Base-by-base conservation (phyloP, 2,888 invertebrate genomes). In the Pherbina coryleti region DNA sequence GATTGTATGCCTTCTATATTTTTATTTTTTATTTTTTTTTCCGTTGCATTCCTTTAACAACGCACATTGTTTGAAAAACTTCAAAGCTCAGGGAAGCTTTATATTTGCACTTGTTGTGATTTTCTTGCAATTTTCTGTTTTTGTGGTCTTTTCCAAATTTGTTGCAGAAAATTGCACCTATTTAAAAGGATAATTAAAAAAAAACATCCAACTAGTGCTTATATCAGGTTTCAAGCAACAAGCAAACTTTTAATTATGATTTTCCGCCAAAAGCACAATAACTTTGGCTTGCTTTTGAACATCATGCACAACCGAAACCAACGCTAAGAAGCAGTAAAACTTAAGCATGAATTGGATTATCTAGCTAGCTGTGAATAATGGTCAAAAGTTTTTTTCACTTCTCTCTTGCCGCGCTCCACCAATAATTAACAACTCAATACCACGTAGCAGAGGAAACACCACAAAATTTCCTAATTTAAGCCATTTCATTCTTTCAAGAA, bases 221-320 rank as follows among this genome's bases (percentile, higher is more conserved):
- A 9, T 28, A 28, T 28, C 14, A 22, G 9, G 60, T 60, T 60
- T 60, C 17, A 25, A 60, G 11, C 60, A 60, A 28, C 11, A 60
- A 60, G 28, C 28, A 60, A 60, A 60, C 60, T 60, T 60, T 60
- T 60, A 60, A 60, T 60, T 60, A 60, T 60, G 60, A 60, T 60
- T 60, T 60, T 11, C 60, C 60, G 60, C 60, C 60, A 60, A 60
- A 60, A 60, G 60, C 60, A 60, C 28, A 22, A 28, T 28, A 60
- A 60, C 60, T 55, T 19, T 19, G 25, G 60, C 17, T 60, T 25
- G 28, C 60, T 60, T 60, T 60, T 28, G 28, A 28, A 28, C 55
- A 25, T 55, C 28, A 3, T 28, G 25, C 28, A 17, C 11, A 60
- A 17, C 60, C 25, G 5, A 25, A 60, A 28, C 25, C 11, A 60